A percentile compares a stretch with the other conserved stretches of the same genome.
Conservation (phyloP, 1,140 invertebrate species). For the Rhysida immarginata region DNA sequence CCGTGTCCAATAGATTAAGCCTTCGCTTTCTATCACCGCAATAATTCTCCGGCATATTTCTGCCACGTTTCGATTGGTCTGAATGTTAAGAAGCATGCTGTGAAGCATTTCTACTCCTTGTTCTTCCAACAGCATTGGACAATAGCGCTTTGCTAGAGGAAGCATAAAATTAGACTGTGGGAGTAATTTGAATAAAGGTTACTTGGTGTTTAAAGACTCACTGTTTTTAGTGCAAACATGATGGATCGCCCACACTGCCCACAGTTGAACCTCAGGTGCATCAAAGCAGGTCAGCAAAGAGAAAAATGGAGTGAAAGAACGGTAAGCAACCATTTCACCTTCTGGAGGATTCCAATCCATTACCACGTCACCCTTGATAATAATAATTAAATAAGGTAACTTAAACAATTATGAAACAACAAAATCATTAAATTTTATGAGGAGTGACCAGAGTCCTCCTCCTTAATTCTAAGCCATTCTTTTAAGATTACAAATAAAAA, state of each 20-base stretch:
- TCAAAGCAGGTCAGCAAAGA: constrained; percentile 43
- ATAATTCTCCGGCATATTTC: constrained; percentile 14
- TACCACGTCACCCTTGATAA: constrained; percentile 39
- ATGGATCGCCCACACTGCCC: constrained; percentile 70
- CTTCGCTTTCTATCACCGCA: constrained; percentile 10
- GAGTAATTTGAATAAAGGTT: too few relatives aligned
- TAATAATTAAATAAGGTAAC: too few relatives aligned
- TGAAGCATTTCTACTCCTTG: constrained; percentile 40
- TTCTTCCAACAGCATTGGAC: constrained; percentile 49
- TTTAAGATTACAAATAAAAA: too few relatives aligned
- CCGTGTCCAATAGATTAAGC: too few relatives aligned
- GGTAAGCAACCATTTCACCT: constrained; percentile 67
- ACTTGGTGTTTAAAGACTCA: too few relatives aligned
- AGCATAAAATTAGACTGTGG: constrained; percentile 9
- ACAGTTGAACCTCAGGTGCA: constrained; percentile 52
- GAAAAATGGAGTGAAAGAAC: constrained; percentile 64
- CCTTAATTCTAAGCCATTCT: too few relatives aligned
- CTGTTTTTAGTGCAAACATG: constrained; percentile 67
- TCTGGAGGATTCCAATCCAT: constrained; percentile 52
- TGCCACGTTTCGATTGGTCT: constrained; percentile 7
- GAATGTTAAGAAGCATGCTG: constrained; percentile 23
- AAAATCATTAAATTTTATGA: too few relatives aligned
- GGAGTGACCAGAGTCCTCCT: too few relatives aligned
- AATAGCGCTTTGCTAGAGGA: constrained; percentile 50
- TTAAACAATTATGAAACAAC: too few relatives aligned